Conservation (phyloP, 35 echinoderm and acorn worm genomes). For the Holothuria glaberrima region DNA sequence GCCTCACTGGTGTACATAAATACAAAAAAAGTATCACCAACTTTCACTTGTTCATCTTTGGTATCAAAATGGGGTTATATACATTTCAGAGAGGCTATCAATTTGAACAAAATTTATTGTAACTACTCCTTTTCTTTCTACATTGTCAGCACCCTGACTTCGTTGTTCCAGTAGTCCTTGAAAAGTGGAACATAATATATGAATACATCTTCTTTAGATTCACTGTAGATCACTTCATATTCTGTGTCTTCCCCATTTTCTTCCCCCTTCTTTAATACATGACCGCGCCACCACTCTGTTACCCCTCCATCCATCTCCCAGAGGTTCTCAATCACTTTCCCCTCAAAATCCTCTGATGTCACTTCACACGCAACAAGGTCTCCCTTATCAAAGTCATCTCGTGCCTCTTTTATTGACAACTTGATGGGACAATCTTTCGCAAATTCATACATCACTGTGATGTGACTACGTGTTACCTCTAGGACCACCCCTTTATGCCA, state of each 20-base stretch:
- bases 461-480: not conserved
- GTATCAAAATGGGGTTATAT: no score
- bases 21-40: not conserved
- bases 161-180: slow-evolving; percentile 59
- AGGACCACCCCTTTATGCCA: slow-evolving; percentile 35
- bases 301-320: slow-evolving; percentile 51
- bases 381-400: slow-evolving; percentile 37
- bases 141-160: slow-evolving; percentile 46
- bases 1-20: no score
- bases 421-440: slow-evolving; percentile 24
- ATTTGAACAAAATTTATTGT: no score
- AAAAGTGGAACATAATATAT: slow-evolving; percentile 50
- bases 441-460: slow-evolving; percentile 50
- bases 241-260: slow-evolving; percentile 43
- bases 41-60: not conserved
- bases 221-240: slow-evolving; percentile 40
- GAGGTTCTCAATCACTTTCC: slow-evolving; percentile 54
- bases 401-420: slow-evolving; percentile 25
- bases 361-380: slow-evolving; percentile 53
- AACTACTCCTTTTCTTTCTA: not conserved
- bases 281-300: slow-evolving; percentile 50
- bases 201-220: slow-evolving; percentile 34
- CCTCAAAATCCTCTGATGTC: slow-evolving; percentile 31
- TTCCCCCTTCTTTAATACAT: slow-evolving; percentile 31
- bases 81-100: no score